Conservation (phyloP, 2,113 vertebrate species). For the Trichechus manatus region DNA sequence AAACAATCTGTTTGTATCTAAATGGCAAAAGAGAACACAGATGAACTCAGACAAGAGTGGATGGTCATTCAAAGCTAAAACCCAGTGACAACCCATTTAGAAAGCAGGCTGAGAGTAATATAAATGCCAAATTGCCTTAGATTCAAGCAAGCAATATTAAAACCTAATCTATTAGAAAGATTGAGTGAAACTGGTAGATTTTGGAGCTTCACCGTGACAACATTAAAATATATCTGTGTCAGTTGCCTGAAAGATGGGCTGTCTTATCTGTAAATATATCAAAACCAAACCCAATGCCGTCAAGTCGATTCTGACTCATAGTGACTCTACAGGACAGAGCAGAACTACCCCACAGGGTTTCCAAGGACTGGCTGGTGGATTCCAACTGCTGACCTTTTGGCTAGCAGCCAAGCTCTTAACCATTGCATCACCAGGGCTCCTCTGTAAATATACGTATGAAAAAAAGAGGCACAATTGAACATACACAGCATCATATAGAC, state of each 20-base stretch:
- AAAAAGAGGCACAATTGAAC: neutral
- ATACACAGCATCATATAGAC: neutral
- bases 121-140: neutral
- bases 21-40: neutral
- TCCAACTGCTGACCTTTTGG: too few relatives aligned
- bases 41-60: neutral
- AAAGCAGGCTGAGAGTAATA: neutral
- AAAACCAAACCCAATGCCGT: too few relatives aligned
- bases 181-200: neutral
- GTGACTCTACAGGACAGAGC: too few relatives aligned
- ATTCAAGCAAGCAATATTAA: neutral
- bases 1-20: neutral
- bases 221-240: neutral
- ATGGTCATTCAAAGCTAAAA: neutral
- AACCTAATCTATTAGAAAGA: neutral
- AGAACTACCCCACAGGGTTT: too few relatives aligned
- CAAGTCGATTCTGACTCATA: too few relatives aligned
- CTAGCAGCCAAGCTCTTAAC: too few relatives aligned
- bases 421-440: too few relatives aligned
- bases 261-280: neutral
- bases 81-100: neutral
- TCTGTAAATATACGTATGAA: neutral
- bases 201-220: neutral
- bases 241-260: neutral
- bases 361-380: too few relatives aligned